phyloP scores from a whole-genome alignment of 2,113 vertebrate genomes.

The Pogona vitticeps region DNA sequence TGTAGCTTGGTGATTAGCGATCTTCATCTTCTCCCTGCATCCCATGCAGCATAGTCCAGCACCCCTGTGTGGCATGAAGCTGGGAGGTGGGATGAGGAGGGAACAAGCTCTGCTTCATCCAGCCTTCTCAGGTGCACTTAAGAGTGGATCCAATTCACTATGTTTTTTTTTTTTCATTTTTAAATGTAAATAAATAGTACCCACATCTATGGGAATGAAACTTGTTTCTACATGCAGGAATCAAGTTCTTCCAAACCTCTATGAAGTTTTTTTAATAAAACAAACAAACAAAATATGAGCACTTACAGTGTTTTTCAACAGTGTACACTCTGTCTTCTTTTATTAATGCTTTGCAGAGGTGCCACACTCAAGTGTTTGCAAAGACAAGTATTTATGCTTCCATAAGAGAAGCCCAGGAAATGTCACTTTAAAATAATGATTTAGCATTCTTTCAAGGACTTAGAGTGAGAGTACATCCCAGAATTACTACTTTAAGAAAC shows the following conservation, averaged over 20 bases:
- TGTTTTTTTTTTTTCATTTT: neutral
- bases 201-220: neutral
- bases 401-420: neutral
- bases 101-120: neutral
- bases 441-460: neutral
- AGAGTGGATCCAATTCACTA: neutral
- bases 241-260: neutral
- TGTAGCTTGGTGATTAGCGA: too few relatives aligned
- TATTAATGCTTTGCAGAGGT: neutral
- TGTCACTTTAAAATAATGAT: neutral
- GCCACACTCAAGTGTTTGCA: neutral
- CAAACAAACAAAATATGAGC: neutral
- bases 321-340: neutral
- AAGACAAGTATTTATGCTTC: neutral
- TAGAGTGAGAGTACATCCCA: neutral
- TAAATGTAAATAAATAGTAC: neutral
- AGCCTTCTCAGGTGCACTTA: neutral
- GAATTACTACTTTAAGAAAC: slow-evolving; percentile 18
- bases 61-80: too few relatives aligned
- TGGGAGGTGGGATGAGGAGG: too few relatives aligned
- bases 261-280: neutral
- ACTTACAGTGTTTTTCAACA: neutral
- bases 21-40: too few relatives aligned
- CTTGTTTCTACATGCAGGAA: neutral
- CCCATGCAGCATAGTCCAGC: too few relatives aligned